These are phyloP conservation scores for Polypedilum pembai DNA, from an alignment of 1,140 invertebrate genomes.

Conservation along the genomic window DNA sequence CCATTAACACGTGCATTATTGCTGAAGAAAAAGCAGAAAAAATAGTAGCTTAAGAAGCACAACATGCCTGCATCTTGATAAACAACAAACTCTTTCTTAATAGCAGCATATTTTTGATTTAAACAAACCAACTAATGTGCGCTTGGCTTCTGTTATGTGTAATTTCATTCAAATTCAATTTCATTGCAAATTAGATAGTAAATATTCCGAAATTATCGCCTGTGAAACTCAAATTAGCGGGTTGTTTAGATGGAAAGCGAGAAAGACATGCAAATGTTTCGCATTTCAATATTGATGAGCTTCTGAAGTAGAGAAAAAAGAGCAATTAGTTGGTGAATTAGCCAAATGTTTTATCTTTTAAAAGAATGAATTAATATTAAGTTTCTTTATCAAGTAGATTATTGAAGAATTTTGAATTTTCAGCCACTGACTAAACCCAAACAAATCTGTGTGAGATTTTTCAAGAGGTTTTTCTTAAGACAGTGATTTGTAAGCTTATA, in stretches of 20 bases:
- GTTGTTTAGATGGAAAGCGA: constrained; percentile 1
- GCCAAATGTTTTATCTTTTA: no score
- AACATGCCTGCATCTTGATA: neutral
- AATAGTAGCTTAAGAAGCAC: neutral
- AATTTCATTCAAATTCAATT: neutral
- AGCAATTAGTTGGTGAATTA: no score
- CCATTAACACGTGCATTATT: constrained; percentile 11
- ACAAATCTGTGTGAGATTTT: no score
- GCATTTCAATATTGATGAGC: no score
- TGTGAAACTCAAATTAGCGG: neutral
- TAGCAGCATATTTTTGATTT: constrained; percentile 25
- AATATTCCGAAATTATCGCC: neutral
- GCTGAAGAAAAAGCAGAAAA: neutral
- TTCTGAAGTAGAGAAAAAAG: no score
- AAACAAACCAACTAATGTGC: neutral
- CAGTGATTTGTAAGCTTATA: no score
- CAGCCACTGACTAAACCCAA: no score
- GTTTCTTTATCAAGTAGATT: no score
- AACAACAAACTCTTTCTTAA: neutral
- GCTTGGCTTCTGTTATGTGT: neutral
- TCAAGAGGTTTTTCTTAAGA: no score
- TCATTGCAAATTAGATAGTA: neutral
- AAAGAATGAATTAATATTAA: no score
- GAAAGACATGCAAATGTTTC: no score
- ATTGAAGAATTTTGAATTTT: no score